phyloP scores from a whole-genome alignment of 35 echinoderm and acorn worm genomes.

The Heliocidaris tuberculata region DNA sequence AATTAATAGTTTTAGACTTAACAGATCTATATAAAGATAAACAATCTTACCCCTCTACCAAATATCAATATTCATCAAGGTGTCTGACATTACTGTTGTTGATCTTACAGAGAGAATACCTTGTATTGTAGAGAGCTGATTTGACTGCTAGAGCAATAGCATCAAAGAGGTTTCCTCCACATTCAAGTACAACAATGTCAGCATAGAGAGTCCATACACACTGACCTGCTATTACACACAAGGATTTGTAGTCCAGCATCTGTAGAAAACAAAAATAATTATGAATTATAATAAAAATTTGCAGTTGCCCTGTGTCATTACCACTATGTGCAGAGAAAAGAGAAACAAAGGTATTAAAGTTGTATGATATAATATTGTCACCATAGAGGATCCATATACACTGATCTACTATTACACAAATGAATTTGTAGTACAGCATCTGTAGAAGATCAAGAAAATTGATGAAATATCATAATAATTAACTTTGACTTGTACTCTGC shows the following conservation, averaged over 20 bases:
- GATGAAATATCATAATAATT: too few relatives aligned
- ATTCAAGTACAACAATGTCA: constrained; percentile 96
- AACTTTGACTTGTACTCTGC: too few relatives aligned
- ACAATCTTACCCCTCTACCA: too few relatives aligned
- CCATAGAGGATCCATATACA: constrained; percentile 87
- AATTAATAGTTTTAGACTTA: too few relatives aligned
- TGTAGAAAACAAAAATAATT: neutral
- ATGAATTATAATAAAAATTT: neutral
- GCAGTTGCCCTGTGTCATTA: too few relatives aligned
- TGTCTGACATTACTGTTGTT: too few relatives aligned
- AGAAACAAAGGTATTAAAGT: too few relatives aligned
- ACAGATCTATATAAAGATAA: too few relatives aligned
- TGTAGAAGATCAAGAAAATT: neutral
- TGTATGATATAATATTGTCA: constrained; percentile 64
- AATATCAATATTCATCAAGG: too few relatives aligned
- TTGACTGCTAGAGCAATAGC: constrained; percentile 90
- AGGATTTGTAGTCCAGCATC: constrained; percentile 71
- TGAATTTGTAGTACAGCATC: constrained; percentile 61
- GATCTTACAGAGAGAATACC: constrained; percentile 38
- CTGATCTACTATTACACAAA: constrained; percentile 70
- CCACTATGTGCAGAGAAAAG: too few relatives aligned
- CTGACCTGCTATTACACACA: constrained; percentile 76
- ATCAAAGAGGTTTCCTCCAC: constrained; percentile 96
- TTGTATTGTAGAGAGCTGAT: constrained; percentile 91
- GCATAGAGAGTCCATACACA: constrained; percentile 93